Base-by-base conservation (phyloP, 2,888 invertebrate genomes). In the Drosophila fungiperda region DNA sequence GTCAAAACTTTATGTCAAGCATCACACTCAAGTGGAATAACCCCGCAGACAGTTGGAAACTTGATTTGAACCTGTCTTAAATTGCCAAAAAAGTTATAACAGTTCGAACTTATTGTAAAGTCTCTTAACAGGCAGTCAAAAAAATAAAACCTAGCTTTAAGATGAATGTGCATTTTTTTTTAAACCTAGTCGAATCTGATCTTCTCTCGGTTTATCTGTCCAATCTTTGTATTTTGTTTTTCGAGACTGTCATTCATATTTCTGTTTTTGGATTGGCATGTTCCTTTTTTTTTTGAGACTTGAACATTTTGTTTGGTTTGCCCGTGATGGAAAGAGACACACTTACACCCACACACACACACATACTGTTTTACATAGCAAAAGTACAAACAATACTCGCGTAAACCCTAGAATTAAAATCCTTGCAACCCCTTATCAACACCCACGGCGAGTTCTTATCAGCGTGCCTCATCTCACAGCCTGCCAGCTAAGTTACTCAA, bases 401-500 rank as follows among this genome's bases (percentile, higher is more conserved):
- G 9, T 54, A 9, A 5, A 23, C 26, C 29, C 38, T 38, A 3
- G 38, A 67, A 65, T 57, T 54, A 67, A 67, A 53, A 57, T 50
- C 42, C n/a, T 33, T 36, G 32, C 58, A 76, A 73, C 52, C 67
- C 81, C 61, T 77, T 77, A 55, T 63, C 32, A 60, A 15, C 7
- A 50, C 62, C 65, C 32, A 5, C 29, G 33, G 59, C 52, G 36
- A 23, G 11, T 17, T 49, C 33, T 68, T 85, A 88, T 76, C 88
- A 57, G 6, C 12, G n/a, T 32, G 57, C 38, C 55, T 58, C 63
- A 82, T 75, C 82, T 69, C 23, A 32, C 49, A 29, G 58, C 42
- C 55, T 32, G 45, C 61, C 50, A 68, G 45, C 54, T 55, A 29
- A 60, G 49, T 63, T 64, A 50, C 68, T 71, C 65, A 63, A 58